Percentiles rank a stretch among this genome's conserved stretches.
Conservation (phyloP, 2,797 vertebrate genomes). For the Mus spretus region DNA sequence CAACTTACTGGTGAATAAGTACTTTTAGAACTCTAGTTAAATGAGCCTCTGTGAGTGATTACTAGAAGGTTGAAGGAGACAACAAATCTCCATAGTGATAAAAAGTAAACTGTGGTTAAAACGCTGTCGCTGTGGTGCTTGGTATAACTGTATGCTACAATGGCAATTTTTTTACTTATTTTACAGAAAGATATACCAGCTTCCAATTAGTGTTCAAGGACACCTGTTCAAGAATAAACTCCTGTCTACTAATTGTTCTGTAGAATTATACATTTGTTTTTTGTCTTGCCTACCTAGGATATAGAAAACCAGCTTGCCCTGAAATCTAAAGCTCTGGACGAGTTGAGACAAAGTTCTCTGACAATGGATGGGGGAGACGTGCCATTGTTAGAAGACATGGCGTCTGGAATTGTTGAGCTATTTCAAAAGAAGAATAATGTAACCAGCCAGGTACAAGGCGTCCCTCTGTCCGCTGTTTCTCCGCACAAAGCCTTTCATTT, state of each 20-base stretch:
- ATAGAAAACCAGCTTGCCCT: slow-evolving; percentile 89
- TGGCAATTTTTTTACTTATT: neutral
- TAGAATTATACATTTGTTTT: neutral
- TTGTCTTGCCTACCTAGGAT: slow-evolving; percentile 86
- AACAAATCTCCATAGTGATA: neutral
- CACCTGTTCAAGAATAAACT: neutral
- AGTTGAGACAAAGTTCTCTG: slow-evolving; percentile 85
- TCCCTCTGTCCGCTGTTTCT: slow-evolving; percentile 32
- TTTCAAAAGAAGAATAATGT: slow-evolving; percentile 80
- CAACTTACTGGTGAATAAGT: neutral
- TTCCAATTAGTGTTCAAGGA: neutral
- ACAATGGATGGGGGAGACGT: slow-evolving; percentile 52
- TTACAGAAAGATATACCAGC: neutral
- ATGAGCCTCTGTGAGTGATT: neutral
- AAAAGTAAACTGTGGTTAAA: neutral
- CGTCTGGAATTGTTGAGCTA: slow-evolving; percentile 73
- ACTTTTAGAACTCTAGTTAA: neutral
- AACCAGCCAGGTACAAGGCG: slow-evolving; percentile 85
- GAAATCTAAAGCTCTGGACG: slow-evolving; percentile 88
- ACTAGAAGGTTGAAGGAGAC: neutral
- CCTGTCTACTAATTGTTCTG: neutral
- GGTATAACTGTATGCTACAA: neutral
- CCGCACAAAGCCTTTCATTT: neutral
- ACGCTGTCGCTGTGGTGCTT: neutral
- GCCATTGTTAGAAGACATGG: slow-evolving; percentile 70